Conservation (phyloP, 2,797 vertebrate genomes). For the Zenarchopterus dispar region DNA sequence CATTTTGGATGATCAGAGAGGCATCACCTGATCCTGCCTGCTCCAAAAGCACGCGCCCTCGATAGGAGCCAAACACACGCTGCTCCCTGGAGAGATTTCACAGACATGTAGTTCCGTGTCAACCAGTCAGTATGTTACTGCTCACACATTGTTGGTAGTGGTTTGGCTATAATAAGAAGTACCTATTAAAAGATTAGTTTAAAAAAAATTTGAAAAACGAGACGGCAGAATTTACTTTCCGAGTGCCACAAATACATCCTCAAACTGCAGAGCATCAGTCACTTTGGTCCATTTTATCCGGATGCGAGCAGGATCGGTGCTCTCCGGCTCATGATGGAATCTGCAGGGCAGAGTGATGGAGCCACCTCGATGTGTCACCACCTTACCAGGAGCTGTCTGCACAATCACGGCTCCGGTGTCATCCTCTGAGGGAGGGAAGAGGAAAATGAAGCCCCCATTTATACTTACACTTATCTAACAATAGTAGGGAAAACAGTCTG, state of each 20-base stretch:
- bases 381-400: conserved; percentile 94
- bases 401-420: conserved; percentile 92
- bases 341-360: conserved; percentile 95
- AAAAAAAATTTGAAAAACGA: background rate
- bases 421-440: conserved; percentile 82
- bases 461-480: background rate
- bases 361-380: conserved; percentile 92
- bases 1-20: conserved; percentile 91
- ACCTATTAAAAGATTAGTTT: background rate
- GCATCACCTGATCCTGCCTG: conserved; percentile 87
- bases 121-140: background rate
- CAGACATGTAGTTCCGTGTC: background rate
- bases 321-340: conserved; percentile 89
- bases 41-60: conserved; percentile 88
- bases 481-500: background rate
- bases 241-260: conserved; percentile 91
- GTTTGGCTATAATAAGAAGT: too few species aligned
- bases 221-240: conserved; percentile 71
- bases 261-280: conserved; percentile 87
- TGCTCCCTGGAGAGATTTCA: conserved; percentile 74
- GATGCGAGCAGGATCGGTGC: conserved; percentile 84
- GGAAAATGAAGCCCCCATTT: background rate
- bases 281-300: conserved; percentile 98
- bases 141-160: too few species aligned
- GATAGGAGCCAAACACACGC: conserved; percentile 87